These are phyloP conservation scores for Ovis aries DNA, from an alignment of 2,113 vertebrate genomes.

Conservation along the genomic window DNA sequence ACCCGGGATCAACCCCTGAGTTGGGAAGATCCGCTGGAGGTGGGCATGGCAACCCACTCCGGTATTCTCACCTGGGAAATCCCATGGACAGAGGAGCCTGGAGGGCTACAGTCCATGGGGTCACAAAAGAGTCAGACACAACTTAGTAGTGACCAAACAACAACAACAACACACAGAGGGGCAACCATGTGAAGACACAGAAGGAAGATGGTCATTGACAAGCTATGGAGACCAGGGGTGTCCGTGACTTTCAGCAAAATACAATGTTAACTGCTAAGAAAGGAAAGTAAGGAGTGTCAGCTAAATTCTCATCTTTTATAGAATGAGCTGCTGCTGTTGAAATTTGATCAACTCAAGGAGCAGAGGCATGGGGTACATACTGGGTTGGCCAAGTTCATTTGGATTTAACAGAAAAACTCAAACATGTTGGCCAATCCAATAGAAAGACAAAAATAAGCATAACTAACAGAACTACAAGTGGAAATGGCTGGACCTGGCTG, in stretches of 20 bases:
- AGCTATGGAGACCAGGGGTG: not conserved
- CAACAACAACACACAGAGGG: not conserved
- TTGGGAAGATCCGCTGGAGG: not conserved
- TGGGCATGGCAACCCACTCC: not conserved
- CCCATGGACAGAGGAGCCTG: not conserved
- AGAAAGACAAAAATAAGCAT: not conserved
- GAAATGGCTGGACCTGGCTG: not conserved
- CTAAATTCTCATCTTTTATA: not conserved
- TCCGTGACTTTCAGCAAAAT: not conserved
- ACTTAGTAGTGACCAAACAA: not conserved
- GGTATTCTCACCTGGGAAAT: not conserved
- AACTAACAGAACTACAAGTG: not conserved
- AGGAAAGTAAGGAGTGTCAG: too few relatives aligned
- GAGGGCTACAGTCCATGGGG: not conserved
- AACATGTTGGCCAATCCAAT: not conserved
- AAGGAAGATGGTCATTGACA: not conserved
- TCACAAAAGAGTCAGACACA: not conserved
- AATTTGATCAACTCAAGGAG: too few relatives aligned
- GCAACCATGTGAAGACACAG: not conserved
- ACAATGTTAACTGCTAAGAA: too few relatives aligned
- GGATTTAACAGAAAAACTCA: not conserved
- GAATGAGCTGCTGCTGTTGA: not conserved
- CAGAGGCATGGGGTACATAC: fast-evolving
- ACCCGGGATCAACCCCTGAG: not conserved
- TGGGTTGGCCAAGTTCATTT: not conserved